Base-by-base conservation (phyloP, 2,888 invertebrate genomes). In the Hirtodrosophila cameraria region DNA sequence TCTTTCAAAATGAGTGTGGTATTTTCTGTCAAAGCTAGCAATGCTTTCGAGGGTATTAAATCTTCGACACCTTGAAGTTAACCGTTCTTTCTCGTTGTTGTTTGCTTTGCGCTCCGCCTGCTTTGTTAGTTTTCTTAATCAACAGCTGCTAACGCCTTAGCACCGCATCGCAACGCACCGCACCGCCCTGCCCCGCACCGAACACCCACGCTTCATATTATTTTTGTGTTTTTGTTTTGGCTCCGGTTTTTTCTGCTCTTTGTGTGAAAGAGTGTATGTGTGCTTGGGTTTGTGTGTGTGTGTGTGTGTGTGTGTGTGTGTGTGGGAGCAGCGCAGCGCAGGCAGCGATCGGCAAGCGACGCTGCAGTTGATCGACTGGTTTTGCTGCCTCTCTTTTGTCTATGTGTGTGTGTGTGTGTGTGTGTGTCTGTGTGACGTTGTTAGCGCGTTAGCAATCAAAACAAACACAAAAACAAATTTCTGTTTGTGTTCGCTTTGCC, bases 211-310 rank as follows among this genome's bases (percentile, higher is more conserved):
- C 54, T 38, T 20, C 4, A 18, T 27, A 61, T 43, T 80, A 69
- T 80, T 80, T 75, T 86, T 75, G 64, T 67, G 61, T 65, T 84
- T 83, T 82, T 84, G 85, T 86, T 86, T 77, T 86, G 85, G 58
- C 64, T 75, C 75, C 71, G 50, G 49, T 63, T 66, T 73, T 72
- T 61, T 63, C 64, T 46, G 45, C 28, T 36, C 49, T 54, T 18
- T 46, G 43, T 50, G 35, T 42, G 38, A n/a, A 9, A 30, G 41
- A 13, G 7, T 13, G 18, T 4, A 15, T 28, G 41, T 9, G 8
- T 27, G 12, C 20, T 2, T 31, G 23, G 2, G 30, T 45, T 15
- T 54, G 15, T 46, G 13, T 39, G 35, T 30, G 11, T 31, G 25
- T 27, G 31, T 31, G 13, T 20, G 15, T 30, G 8, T 27, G 7